Percentiles rank a stretch among this genome's conserved stretches.
phyloP scores from a whole-genome alignment of 2,797 vertebrate species.

The Pseudochirops corinnae region DNA sequence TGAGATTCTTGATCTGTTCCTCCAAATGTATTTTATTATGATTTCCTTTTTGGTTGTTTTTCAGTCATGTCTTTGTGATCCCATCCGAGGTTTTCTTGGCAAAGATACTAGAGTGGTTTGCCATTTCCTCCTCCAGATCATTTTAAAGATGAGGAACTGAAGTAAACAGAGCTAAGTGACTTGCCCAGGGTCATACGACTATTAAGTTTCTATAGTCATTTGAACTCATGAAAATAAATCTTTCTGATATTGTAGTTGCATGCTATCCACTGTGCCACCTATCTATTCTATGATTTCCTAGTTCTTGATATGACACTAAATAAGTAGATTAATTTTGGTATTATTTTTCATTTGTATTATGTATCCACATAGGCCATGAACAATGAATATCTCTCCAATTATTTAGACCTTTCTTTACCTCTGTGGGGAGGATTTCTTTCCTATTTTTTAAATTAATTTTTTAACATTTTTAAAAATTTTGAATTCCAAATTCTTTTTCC shows the following conservation, averaged over 20 bases:
- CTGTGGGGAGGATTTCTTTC: background rate
- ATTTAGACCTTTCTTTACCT: background rate
- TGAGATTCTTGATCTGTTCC: background rate
- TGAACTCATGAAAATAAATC: background rate
- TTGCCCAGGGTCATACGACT: background rate
- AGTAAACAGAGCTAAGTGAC: background rate
- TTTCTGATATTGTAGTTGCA: background rate
- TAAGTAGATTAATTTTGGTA: background rate
- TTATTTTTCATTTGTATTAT: background rate
- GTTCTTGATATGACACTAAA: background rate
- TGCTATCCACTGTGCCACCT: background rate
- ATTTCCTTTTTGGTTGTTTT: background rate
- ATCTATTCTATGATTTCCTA: background rate
- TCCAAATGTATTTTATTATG: background rate
- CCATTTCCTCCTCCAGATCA: background rate
- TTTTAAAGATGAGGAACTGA: background rate
- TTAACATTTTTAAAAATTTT: background rate
- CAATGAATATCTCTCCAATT: background rate
- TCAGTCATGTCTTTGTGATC: background rate
- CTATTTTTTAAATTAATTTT: background rate
- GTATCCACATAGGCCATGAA: background rate
- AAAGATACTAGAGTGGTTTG: too few species aligned
- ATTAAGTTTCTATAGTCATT: background rate
- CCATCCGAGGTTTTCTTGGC: background rate
- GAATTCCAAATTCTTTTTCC: background rate